Percentiles rank a stretch among this genome's conserved stretches.
Conservation (phyloP, 92 coral and sea anemone genomes). For the Parazoanthus atlanticus region DNA sequence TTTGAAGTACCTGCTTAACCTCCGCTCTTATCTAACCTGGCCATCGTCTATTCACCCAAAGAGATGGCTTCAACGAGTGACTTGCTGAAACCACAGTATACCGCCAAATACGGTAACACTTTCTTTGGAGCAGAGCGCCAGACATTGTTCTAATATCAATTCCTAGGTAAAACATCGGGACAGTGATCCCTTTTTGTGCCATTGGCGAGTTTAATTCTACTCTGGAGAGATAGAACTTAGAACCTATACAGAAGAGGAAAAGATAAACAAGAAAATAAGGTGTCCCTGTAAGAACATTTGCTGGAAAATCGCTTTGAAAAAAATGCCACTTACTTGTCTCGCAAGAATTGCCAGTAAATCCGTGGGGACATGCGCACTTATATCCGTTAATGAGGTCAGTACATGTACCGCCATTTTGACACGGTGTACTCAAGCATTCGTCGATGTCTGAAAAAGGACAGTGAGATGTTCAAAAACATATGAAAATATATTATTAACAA, state of each 20-base stretch:
- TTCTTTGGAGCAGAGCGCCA: too few species aligned
- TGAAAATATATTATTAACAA: too few species aligned
- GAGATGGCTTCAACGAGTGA: neutral
- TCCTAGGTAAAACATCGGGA: too few species aligned
- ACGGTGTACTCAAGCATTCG: constrained; percentile 22
- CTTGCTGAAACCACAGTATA: neutral
- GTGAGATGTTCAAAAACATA: neutral
- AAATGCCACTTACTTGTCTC: constrained; percentile 13
- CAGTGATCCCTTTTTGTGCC: too few species aligned
- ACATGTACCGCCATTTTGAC: constrained; percentile 37
- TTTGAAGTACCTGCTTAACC: neutral
- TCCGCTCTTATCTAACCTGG: neutral
- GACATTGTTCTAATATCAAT: too few species aligned
- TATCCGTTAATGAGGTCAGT: constrained; percentile 30
- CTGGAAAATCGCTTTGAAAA: too few species aligned
- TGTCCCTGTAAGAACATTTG: too few species aligned
- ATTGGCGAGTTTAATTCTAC: too few species aligned
- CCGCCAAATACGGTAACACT: too few species aligned
- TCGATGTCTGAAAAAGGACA: constrained; percentile 12
- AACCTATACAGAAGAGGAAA: too few species aligned
- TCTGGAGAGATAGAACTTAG: too few species aligned
- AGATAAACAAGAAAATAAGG: too few species aligned
- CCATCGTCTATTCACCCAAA: neutral
- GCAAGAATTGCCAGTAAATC: constrained; percentile 31
- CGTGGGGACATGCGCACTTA: constrained; percentile 5